These are phyloP conservation scores for Decapterus maruadsi DNA, from an alignment of 2,797 vertebrate species.

Conservation along the genomic window DNA sequence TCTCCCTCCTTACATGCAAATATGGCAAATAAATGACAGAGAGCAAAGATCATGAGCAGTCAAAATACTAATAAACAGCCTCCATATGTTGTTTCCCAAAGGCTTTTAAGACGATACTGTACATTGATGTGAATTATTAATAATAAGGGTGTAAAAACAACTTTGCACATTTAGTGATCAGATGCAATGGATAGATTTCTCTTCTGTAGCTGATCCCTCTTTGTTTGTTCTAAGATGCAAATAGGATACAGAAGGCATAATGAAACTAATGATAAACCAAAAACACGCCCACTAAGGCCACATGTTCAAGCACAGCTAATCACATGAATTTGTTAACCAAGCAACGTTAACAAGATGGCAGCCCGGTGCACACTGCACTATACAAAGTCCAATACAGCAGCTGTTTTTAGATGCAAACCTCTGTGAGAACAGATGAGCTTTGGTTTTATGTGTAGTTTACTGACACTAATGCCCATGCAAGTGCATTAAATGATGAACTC, in stretches of 20 bases:
- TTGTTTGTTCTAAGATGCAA: constrained; percentile 10
- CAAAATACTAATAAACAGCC: not conserved
- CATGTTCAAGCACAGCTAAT: constrained; percentile 25
- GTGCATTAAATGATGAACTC: not conserved
- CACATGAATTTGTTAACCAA: constrained; percentile 3
- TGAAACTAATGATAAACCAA: constrained; percentile 38
- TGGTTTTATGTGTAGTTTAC: not conserved
- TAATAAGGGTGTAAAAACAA: not conserved
- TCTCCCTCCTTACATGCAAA: not conserved
- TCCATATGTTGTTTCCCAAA: constrained; percentile 1
- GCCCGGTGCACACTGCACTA: not conserved
- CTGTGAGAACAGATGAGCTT: not conserved
- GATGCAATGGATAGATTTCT: constrained; percentile 28
- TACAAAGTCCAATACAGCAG: constrained; percentile 11
- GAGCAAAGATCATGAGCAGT: constrained; percentile 10
- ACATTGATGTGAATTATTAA: constrained; percentile 3
- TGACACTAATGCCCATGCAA: not conserved
- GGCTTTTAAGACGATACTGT: not conserved
- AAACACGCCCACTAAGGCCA: constrained; percentile 4
- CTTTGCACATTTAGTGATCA: not conserved
- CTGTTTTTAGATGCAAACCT: not conserved
- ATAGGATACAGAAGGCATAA: constrained; percentile 31
- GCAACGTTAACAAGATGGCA: constrained; percentile 12
- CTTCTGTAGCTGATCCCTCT: constrained; percentile 13
- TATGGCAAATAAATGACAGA: not conserved